phyloP scores from a whole-genome alignment of 2,888 invertebrate species.

The Sthenelais limicola region DNA sequence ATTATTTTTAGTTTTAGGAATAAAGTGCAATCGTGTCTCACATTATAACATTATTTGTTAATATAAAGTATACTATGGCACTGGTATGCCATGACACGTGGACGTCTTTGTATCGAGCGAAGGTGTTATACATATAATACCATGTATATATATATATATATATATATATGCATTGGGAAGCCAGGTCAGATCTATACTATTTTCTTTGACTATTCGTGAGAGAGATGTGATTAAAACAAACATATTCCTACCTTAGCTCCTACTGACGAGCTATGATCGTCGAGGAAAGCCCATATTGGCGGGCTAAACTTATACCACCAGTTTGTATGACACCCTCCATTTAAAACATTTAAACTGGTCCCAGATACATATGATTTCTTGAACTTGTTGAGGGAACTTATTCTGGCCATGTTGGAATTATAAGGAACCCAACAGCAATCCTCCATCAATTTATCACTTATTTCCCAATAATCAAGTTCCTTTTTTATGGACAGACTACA shows the following conservation, averaged over 20 bases:
- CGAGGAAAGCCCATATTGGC: constrained; percentile 63
- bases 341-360: constrained; percentile 44
- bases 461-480: constrained; percentile 68
- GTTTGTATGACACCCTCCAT: constrained; percentile 42
- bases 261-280: constrained; percentile 62
- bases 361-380: constrained; percentile 44
- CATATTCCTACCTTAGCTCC: constrained; percentile 64
- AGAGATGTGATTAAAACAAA: too few relatives aligned
- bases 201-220: too few relatives aligned
- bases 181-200: too few relatives aligned
- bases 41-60: too few relatives aligned
- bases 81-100: too few relatives aligned
- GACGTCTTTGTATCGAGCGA: too few relatives aligned
- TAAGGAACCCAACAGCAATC: constrained; percentile 69
- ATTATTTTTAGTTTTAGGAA: too few relatives aligned
- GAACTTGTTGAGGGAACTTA: constrained; percentile 60
- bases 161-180: too few relatives aligned
- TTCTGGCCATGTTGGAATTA: constrained; percentile 64
- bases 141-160: too few relatives aligned
- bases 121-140: too few relatives aligned
- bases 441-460: constrained; percentile 66
- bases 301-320: constrained; percentile 57
- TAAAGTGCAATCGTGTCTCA: too few relatives aligned
- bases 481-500: constrained; percentile 25
- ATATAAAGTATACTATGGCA: too few relatives aligned